phyloP scores from a whole-genome alignment of 2,113 vertebrate genomes.

The Anolis sagrei region DNA sequence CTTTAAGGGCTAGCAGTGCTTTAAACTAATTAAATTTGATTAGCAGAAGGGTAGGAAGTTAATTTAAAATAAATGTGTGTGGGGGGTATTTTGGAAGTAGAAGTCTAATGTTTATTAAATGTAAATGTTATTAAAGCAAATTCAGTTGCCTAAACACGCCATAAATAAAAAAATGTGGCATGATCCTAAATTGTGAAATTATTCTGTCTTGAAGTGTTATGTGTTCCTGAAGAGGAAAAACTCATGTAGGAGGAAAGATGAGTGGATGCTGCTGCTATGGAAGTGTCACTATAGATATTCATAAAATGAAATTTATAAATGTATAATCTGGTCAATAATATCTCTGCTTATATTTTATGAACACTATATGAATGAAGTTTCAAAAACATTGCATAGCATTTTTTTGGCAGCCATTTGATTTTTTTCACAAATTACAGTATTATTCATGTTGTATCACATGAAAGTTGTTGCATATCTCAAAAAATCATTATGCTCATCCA shows the following conservation, averaged over 20 bases:
- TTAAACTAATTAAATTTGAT: constrained; percentile 54
- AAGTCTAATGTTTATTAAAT: constrained; percentile 30
- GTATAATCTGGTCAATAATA: neutral
- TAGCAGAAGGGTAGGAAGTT: constrained; percentile 37
- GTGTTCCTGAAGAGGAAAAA: neutral
- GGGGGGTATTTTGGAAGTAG: neutral
- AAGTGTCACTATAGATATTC: neutral
- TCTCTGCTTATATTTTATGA: neutral
- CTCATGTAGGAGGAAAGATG: neutral
- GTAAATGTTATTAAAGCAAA: constrained; percentile 37
- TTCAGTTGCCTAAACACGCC: constrained; percentile 24
- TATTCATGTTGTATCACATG: too few species aligned
- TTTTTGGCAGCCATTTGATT: neutral
- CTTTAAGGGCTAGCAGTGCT: constrained; percentile 38
- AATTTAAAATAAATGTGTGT: constrained; percentile 42
- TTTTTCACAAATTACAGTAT: neutral
- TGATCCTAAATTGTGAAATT: neutral
- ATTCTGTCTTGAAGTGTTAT: neutral
- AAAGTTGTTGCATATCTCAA: too few species aligned
- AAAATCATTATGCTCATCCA: too few species aligned
- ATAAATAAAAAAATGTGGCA: constrained; percentile 16
- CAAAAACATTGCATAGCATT: neutral
- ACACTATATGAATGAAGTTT: neutral
- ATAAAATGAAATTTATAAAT: neutral
- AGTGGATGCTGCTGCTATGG: neutral